Evolutionary conservation across 2,888 invertebrate species (phyloP).

Genomic region (Mesorhabditis spiculigera): DNA sequence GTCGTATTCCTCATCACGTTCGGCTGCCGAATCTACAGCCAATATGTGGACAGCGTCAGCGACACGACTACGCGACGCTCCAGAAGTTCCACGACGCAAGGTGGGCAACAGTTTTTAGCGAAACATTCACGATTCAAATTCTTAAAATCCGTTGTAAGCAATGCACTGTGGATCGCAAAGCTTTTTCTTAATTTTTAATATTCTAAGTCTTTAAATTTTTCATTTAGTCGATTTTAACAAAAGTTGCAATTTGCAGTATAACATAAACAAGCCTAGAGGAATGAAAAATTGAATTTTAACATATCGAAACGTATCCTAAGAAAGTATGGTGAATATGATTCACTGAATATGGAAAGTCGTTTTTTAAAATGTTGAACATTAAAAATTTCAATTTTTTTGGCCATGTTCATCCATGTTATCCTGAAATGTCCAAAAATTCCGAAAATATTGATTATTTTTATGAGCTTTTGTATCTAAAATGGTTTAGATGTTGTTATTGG

Average conservation of each 20-base stretch:
- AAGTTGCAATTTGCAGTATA: too few relatives aligned
- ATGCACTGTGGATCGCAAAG: too few relatives aligned
- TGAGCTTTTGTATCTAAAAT: too few relatives aligned
- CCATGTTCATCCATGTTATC: too few relatives aligned
- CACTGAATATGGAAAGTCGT: neutral
- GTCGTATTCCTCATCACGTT: slow-evolving; percentile 51
- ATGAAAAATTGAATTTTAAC: neutral
- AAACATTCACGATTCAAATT: too few relatives aligned
- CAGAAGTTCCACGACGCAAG: neutral
- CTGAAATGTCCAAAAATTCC: too few relatives aligned
- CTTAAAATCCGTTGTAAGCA: too few relatives aligned
- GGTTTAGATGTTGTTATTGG: too few relatives aligned
- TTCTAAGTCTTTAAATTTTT: slow-evolving; percentile 1
- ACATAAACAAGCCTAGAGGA: neutral
- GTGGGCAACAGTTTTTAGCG: too few relatives aligned
- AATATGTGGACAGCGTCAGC: slow-evolving; percentile 31
- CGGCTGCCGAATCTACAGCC: slow-evolving; percentile 51
- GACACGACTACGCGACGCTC: slow-evolving; percentile 9
- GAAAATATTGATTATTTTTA: too few relatives aligned
- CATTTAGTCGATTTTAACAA: neutral
- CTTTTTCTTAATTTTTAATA: neutral
- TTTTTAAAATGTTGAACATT: neutral
- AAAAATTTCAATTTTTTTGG: neutral
- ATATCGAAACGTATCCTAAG: too few relatives aligned
- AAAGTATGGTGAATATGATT: neutral